phyloP scores from a whole-genome alignment of 2,113 vertebrate species.

The Silurus meridionalis region DNA sequence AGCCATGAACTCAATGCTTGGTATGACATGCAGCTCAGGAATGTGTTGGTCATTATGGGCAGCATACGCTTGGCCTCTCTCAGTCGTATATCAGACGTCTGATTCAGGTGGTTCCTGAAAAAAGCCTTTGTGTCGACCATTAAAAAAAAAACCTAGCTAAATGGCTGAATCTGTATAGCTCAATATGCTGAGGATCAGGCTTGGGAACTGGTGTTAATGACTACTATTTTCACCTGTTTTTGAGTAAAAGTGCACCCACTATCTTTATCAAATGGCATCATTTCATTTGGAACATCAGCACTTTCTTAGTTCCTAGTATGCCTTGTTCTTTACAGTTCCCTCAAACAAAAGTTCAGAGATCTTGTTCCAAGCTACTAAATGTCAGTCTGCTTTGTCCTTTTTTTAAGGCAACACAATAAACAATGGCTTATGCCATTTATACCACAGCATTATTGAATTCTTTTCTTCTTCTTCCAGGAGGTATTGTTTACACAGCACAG shows the following conservation, averaged over 20 bases:
- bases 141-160: slow-evolving; percentile 32
- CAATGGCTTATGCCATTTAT: not conserved
- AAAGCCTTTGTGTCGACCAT: slow-evolving; percentile 62
- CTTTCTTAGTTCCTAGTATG: not conserved
- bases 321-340: not conserved
- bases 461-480: not conserved
- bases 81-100: slow-evolving; percentile 62
- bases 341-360: not conserved
- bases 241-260: not conserved
- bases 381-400: not conserved
- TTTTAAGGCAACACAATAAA: not conserved
- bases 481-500: not conserved
- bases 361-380: not conserved
- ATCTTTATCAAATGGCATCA: not conserved
- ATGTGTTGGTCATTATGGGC: slow-evolving; percentile 68
- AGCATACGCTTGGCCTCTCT: slow-evolving; percentile 69
- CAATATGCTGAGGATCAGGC: slow-evolving; percentile 30
- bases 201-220: slow-evolving; percentile 23
- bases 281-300: not conserved
- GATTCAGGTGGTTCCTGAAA: slow-evolving; percentile 66
- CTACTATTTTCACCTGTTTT: not conserved
- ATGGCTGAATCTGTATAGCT: slow-evolving; percentile 49
- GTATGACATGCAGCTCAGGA: slow-evolving; percentile 68
- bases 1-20: slow-evolving; percentile 61
- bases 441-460: not conserved